phyloP scores from a whole-genome alignment of 2,797 vertebrate genomes.

The Parauchenoglanis ngamensis region DNA sequence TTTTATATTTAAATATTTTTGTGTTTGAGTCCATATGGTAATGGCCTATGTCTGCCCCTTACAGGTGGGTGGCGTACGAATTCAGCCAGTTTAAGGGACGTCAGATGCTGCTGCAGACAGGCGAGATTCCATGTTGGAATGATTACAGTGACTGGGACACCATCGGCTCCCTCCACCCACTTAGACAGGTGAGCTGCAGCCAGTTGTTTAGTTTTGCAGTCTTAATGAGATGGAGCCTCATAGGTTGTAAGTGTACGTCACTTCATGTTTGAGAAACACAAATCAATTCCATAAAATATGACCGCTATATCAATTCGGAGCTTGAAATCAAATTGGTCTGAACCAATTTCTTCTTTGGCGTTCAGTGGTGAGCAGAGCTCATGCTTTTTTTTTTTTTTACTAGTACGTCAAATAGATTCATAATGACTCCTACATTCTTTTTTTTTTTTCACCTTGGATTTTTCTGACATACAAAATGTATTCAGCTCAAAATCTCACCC shows the following conservation, averaged over 20 bases:
- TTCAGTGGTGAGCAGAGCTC: background rate
- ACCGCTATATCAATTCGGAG: background rate
- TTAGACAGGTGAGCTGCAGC: conserved; percentile 75
- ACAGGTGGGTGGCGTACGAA: conserved; percentile 84
- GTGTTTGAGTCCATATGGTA: background rate
- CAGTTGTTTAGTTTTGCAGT: background rate
- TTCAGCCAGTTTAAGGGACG: conserved; percentile 80
- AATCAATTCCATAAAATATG: background rate
- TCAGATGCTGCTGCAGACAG: conserved; percentile 77
- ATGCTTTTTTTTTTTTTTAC: background rate
- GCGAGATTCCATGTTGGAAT: conserved; percentile 76
- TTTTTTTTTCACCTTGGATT: background rate
- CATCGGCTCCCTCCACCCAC: conserved; percentile 79
- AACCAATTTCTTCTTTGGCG: background rate
- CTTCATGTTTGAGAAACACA: background rate
- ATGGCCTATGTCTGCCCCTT: background rate
- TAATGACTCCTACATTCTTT: background rate
- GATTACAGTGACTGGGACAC: conserved; percentile 80
- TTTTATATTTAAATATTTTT: background rate
- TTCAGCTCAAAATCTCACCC: conserved; percentile 18
- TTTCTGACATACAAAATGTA: conserved; percentile 12
- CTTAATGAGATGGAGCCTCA: background rate
- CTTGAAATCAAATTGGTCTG: background rate
- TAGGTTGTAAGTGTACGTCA: background rate
- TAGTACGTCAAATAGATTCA: background rate